A percentile compares a stretch with the other conserved stretches of the same genome.
Evolutionary conservation across 1,140 invertebrate genomes (phyloP).

Genomic region (Macrobrachium rosenbergii): DNA sequence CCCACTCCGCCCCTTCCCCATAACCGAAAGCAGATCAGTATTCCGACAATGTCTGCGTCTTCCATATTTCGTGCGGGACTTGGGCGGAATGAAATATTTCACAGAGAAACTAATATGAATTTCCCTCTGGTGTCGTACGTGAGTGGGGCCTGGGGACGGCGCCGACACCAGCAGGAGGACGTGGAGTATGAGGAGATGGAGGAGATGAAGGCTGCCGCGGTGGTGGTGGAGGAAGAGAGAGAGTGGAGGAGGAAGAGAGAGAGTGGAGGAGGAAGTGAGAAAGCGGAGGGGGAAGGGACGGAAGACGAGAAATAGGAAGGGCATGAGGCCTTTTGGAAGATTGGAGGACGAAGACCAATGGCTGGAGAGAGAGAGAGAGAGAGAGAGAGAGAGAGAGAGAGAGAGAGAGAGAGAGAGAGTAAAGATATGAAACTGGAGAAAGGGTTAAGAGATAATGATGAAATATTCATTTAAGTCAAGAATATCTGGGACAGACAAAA

Average conservation of each 20-base stretch:
- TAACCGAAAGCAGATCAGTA: slow-evolving; percentile 40
- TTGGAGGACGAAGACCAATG: neutral
- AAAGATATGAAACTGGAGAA: too few relatives aligned
- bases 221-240: neutral
- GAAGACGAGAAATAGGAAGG: neutral
- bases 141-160: slow-evolving; percentile 34
- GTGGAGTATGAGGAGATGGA: too few relatives aligned
- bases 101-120: slow-evolving; percentile 64
- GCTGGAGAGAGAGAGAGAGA: neutral
- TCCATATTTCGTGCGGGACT: slow-evolving; percentile 61
- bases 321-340: neutral
- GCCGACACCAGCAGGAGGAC: neutral
- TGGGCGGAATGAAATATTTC: slow-evolving; percentile 60
- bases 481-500: neutral
- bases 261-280: too few relatives aligned
- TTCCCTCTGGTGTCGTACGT: slow-evolving; percentile 52
- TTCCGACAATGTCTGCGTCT: slow-evolving; percentile 45
- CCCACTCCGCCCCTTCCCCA: neutral
- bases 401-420: neutral
- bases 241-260: too few relatives aligned
- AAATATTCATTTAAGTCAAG: neutral
- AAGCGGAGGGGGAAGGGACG: neutral
- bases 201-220: neutral
- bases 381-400: neutral
- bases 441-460: neutral